Evolutionary conservation across 2,888 invertebrate genomes (phyloP).

Genomic region (Amphipoea oculea): DNA sequence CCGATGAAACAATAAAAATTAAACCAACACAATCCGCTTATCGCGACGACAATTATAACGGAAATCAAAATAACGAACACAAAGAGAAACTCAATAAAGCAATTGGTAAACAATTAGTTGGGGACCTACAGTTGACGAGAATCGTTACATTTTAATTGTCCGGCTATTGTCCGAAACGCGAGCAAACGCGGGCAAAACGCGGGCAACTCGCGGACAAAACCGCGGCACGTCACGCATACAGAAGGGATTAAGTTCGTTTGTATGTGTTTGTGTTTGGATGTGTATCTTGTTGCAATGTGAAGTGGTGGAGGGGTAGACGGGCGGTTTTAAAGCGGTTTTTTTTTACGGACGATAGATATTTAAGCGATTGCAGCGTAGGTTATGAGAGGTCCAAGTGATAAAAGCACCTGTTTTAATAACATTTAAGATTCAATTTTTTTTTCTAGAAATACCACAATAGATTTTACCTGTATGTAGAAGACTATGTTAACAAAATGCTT

Average conservation of each 20-base stretch:
- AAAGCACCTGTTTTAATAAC: not conserved
- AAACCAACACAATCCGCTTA: conserved; percentile 50
- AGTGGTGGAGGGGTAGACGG: conserved; percentile 61
- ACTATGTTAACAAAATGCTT: conserved; percentile 22
- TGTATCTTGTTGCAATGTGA: conserved; percentile 61
- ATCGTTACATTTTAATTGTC: conserved; percentile 65
- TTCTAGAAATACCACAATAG: accelerated
- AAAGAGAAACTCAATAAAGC: conserved; percentile 58
- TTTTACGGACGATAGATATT: not conserved
- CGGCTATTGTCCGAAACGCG: conserved; percentile 59
- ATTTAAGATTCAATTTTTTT: not conserved
- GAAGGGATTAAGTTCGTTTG: conserved; percentile 60
- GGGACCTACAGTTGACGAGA: conserved; percentile 53
- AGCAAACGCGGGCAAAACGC: conserved; percentile 36
- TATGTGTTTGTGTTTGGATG: conserved; percentile 51
- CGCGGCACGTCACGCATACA: conserved; percentile 36
- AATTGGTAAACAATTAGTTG: conserved; percentile 64
- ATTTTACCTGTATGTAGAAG: not conserved
- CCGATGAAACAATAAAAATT: conserved; percentile 33
- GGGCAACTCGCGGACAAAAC: conserved; percentile 36
- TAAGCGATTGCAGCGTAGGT: not conserved
- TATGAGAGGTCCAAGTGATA: accelerated
- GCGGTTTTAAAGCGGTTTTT: conserved; percentile 40
- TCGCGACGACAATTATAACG: conserved; percentile 48
- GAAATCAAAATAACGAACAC: conserved; percentile 55